These are phyloP conservation scores for Drosophila sturtevanti DNA, from an alignment of 1,140 invertebrate genomes.

Conservation along the genomic window DNA sequence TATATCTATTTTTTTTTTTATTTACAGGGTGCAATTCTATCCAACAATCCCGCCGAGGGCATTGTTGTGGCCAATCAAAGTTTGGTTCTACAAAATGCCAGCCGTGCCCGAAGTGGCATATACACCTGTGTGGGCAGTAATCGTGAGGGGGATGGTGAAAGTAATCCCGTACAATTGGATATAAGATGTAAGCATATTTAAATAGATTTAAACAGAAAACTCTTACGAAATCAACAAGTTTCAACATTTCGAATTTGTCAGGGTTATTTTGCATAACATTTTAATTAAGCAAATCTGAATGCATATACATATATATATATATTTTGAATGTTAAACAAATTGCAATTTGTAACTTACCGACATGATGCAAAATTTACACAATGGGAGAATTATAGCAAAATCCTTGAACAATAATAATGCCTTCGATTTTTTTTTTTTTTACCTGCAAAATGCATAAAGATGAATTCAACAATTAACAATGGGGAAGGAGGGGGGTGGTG, in stretches of 20 bases:
- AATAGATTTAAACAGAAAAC: too few species aligned
- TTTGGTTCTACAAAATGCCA: slow-evolving; percentile 91
- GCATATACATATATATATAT: too few species aligned
- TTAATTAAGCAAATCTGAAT: slow-evolving; percentile 48
- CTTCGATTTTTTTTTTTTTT: slow-evolving; percentile 6
- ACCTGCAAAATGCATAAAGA: slow-evolving; percentile 13
- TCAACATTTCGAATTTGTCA: slow-evolving; percentile 2
- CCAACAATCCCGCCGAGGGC: slow-evolving; percentile 89
- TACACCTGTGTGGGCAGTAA: slow-evolving; percentile 94
- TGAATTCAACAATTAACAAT: slow-evolving; percentile 41
- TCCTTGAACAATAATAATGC: too few species aligned
- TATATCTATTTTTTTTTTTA: slow-evolving; percentile 13
- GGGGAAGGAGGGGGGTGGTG: too few species aligned
- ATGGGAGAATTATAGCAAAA: too few species aligned
- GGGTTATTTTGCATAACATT: slow-evolving; percentile 61
- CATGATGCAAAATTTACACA: too few species aligned
- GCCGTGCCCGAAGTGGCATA: slow-evolving; percentile 88
- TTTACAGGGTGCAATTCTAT: slow-evolving; percentile 86
- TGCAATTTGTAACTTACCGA: too few species aligned
- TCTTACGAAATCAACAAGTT: background rate
- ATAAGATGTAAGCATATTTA: slow-evolving; percentile 91
- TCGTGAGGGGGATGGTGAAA: slow-evolving; percentile 92
- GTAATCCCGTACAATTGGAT: slow-evolving; percentile 90
- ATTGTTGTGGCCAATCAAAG: slow-evolving; percentile 94
- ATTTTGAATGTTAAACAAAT: too few species aligned